phyloP scores from a whole-genome alignment of 2,113 vertebrate species.

The Trichechus manatus region DNA sequence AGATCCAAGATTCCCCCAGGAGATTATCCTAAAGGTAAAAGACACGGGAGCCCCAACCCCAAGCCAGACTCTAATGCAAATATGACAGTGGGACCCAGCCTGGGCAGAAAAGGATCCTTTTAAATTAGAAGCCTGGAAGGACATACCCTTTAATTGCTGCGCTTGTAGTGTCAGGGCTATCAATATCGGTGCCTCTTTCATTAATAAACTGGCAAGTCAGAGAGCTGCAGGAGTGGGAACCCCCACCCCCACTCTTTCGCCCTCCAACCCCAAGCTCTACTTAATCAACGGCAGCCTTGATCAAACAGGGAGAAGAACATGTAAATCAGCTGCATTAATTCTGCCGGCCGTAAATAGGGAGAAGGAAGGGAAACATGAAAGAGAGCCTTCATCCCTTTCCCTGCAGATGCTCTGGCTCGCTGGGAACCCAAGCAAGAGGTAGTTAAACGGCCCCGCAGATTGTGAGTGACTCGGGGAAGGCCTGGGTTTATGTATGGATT shows the following conservation, averaged over 20 bases:
- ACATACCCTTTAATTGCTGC: slow-evolving; percentile 89
- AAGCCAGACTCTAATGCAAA: slow-evolving; percentile 78
- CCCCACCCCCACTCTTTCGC: slow-evolving; percentile 37
- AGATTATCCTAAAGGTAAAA: slow-evolving; percentile 74
- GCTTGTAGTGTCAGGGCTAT: slow-evolving; percentile 89
- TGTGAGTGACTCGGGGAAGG: slow-evolving; percentile 88
- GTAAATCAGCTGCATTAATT: slow-evolving; percentile 89
- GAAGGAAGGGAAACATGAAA: slow-evolving; percentile 86
- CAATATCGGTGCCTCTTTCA: slow-evolving; percentile 89
- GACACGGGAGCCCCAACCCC: slow-evolving; percentile 29
- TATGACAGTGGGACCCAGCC: slow-evolving; percentile 82
- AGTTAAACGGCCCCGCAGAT: slow-evolving; percentile 89
- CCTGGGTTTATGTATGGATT: slow-evolving; percentile 95
- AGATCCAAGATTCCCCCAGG: slow-evolving; percentile 67
- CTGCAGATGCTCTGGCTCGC: slow-evolving; percentile 75
- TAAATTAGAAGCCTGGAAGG: slow-evolving; percentile 89
- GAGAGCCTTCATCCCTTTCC: slow-evolving; percentile 76
- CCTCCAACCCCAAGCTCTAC: slow-evolving; percentile 82
- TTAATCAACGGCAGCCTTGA: slow-evolving; percentile 90
- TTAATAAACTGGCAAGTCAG: slow-evolving; percentile 91
- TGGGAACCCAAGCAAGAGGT: slow-evolving; percentile 83
- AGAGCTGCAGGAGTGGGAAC: slow-evolving; percentile 85
- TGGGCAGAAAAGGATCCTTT: slow-evolving; percentile 83
- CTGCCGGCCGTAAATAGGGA: slow-evolving; percentile 85
- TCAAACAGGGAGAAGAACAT: slow-evolving; percentile 88